Percentiles rank a stretch among this genome's conserved stretches.
Conservation (phyloP, 2,888 invertebrate genomes). For the Drosophila cognata region DNA sequence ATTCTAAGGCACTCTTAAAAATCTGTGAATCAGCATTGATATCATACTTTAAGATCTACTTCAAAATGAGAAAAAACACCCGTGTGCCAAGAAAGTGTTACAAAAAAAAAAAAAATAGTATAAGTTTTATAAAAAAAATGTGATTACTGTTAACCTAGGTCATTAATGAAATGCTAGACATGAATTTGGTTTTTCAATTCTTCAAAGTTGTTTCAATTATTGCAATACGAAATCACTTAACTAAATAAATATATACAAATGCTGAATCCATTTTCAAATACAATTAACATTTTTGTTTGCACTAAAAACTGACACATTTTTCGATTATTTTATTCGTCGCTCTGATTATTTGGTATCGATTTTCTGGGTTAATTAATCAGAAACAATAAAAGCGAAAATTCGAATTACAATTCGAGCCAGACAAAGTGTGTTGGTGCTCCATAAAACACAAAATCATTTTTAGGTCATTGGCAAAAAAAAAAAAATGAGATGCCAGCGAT, state of each 20-base stretch:
- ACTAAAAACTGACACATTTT: background rate
- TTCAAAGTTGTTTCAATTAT: no score
- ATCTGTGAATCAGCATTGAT: background rate
- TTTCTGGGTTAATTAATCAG: slow-evolving; percentile 14
- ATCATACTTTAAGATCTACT: background rate
- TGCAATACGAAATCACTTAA: no score
- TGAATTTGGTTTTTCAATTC: no score
- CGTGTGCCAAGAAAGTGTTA: background rate
- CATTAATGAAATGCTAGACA: no score
- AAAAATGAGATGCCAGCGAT: slow-evolving; percentile 52
- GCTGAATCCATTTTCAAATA: background rate
- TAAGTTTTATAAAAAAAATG: background rate
- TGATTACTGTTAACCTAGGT: background rate
- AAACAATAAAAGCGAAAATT: slow-evolving; percentile 27
- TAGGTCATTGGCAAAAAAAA: slow-evolving; percentile 68
- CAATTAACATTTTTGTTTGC: background rate
- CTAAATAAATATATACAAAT: background rate
- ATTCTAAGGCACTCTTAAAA: background rate
- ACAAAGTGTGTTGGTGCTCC: background rate
- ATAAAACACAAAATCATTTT: slow-evolving; percentile 47
- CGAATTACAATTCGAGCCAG: slow-evolving; percentile 20
- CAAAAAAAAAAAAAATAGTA: background rate
- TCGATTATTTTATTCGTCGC: background rate
- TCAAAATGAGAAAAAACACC: no score
- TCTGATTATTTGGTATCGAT: slow-evolving; percentile 26